Base-by-base conservation (phyloP, 2,797 vertebrate genomes). In the Sebastiscus tertius region DNA sequence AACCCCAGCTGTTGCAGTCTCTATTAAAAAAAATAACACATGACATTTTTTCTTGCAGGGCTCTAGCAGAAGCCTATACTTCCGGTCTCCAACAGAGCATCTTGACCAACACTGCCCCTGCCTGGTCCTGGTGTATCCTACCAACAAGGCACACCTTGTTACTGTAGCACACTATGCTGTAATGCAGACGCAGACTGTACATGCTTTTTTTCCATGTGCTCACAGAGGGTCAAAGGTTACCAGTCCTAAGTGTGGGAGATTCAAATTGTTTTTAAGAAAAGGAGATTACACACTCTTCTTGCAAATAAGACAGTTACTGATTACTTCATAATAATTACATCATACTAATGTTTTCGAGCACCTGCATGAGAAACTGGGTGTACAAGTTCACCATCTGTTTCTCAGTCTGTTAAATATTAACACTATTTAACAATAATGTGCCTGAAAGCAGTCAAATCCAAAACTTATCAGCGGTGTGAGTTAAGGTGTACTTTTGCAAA, bases 81-180 rank as follows among this genome's bases (percentile, higher is more conserved):
- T 85, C 85, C 82, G 72, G 75, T 33, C 13, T 26, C 54, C 55
- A 24, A 7, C 60, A 66, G 18, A 61, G 5, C 36, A 6, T 49
- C 4, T 26, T 16, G 68, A 31, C 33, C 83, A 84, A 79, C 74
- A 87, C 76, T 64, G 85, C 89, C 89, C 67, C 81, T 76, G 56
- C 26, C 73, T 87, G 81, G 75, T 77, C 6, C 34, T 27, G 16
- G 33, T 59, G 36, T 1, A 5, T 11, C 16, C 18, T 49, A 20
- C 46, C 46, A 5, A 2, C 20, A 46, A 39, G 55, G 4, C 56
- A 49, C 34, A 52, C 31, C 62, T 29, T 6, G n/a, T 20, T 42
- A 26, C 26, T 26, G 26, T 29, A 29, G 22, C 36, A 8, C 56
- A 13, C 1, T 6, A 8, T 20, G 11, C 22, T 70, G 39, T 27